Evolutionary conservation across 2,113 vertebrate genomes (phyloP), one percentile per base, ranked within the genome.

Genomic region (Etheostoma cragini): DNA sequence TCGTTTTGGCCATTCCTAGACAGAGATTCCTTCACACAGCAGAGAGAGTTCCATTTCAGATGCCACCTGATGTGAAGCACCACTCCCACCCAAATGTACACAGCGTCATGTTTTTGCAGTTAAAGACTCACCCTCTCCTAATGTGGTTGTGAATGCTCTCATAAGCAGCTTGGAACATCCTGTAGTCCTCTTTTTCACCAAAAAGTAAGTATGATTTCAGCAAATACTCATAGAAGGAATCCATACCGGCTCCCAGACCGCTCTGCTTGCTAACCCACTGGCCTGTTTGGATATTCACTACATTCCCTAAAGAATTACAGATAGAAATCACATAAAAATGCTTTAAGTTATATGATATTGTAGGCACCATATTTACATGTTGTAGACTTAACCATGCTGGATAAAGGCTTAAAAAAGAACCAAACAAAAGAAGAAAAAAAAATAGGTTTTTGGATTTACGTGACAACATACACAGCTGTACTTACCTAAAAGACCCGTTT

Each of bases 141-240:
- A 99, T 70, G 92, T 99, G 95, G 93, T 86, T 98, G 91, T 98
- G 98, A 82, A 99, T 99, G 90, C 97, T 99, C 72, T 78, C 93
- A 62, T 99, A 99, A 2, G 96, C 95, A 75, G 96, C 95, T 49
- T 94, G 96, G 90, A 99, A 99, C 98, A 99, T 99, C 45, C 94
- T 94, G 82, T 98, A 94, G 87, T 99, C 98, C 63, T 99, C 98
- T 65, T 95, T 95, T 74, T 99, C 97, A 81, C 98, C 98, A 88
- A 99, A 99, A 30, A 99, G 96, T 78, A 99, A 98, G 94, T 99
- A 99, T 0, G 98, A 98, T 83, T 99, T 99, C 56, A 99, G 95
- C 70, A 99, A 95, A 85, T 99, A 99, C 84, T 99, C 98, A 21
- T 98, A 99, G 93, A 99, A 99, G 0, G 98, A 99, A 80, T 99